These are phyloP conservation scores for Mus minutoides DNA, from an alignment of 2,797 vertebrate genomes.

Conservation along the genomic window DNA sequence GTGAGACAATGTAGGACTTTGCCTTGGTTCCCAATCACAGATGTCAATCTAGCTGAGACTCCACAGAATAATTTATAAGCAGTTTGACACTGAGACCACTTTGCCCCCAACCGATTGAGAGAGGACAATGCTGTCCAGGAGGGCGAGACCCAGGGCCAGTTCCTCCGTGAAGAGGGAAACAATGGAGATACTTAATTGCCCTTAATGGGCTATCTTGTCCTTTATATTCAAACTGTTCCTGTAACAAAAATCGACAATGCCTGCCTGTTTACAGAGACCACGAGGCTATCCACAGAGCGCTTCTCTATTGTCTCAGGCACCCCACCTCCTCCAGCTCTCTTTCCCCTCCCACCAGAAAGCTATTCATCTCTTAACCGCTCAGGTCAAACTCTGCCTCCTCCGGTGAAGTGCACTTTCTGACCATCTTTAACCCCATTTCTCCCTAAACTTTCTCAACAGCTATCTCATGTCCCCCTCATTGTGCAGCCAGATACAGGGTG, in stretches of 20 bases:
- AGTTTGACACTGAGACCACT: accelerated
- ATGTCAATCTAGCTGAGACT: neutral
- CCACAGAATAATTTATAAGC: accelerated
- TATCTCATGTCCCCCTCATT: too few species aligned
- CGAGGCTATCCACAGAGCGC: neutral
- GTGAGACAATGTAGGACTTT: accelerated
- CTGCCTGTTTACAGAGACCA: neutral
- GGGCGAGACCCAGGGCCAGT: too few species aligned
- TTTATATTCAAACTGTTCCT: neutral
- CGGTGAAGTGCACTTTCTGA: neutral
- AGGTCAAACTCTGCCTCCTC: neutral
- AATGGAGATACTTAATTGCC: neutral
- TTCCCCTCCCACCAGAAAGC: neutral
- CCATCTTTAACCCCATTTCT: neutral
- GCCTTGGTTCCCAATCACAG: neutral
- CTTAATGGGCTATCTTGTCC: neutral
- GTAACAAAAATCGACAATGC: accelerated
- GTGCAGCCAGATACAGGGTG: neutral
- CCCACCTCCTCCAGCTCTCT: neutral
- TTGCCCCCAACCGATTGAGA: too few species aligned
- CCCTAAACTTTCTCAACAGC: neutral
- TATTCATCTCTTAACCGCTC: neutral
- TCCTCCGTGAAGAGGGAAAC: neutral
- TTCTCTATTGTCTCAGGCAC: neutral
- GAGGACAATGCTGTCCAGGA: neutral